Base-by-base conservation (phyloP, 2,888 invertebrate species). In the Andricus quercusramuli region DNA sequence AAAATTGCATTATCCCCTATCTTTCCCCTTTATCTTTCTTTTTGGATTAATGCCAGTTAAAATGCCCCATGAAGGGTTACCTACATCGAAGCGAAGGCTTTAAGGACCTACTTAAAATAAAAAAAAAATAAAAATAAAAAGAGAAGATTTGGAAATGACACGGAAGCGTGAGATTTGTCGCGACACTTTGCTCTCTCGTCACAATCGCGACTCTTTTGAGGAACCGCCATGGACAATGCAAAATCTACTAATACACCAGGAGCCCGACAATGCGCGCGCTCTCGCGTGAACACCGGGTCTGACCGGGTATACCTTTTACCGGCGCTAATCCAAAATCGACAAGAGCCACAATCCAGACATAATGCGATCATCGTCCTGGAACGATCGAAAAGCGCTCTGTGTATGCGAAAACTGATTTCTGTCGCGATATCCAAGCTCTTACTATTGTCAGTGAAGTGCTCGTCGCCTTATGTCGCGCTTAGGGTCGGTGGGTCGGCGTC, bases 261-360 rank as follows among this genome's bases (percentile, higher is more conserved):
- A 81, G 83, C 64, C 81, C 77, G 82, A 91, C 91, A 91, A 91
- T 90, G 90, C 83, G 88, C 79, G 86, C 90, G 87, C 85, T 86
- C 86, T 89, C 85, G 87, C 90, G 89, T 91, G 90, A 90, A 87
- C 87, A 85, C 85, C 86, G 85, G 88, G 89, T 87, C 90, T 91
- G 91, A 85, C 86, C 86, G 85, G 88, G 89, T 87, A 90, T 91
- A 91, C 91, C 91, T 91, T 91, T 91, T 90, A 89, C 90, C 84
- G 91, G 88, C 91, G 89, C 87, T 91, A 91, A 91, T 91, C 91
- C 91, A 83, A 86, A 86, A 90, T 89, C 86, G 86, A 88, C 88
- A 86, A 86, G 84, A 81, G 87, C 84, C 85, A 84, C 29, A 74
- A 78, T 77, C 85, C 83, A 79, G 84, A 85, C 85, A 89, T 91